A percentile compares a stretch with the other conserved stretches of the same genome.
These are phyloP conservation scores for Blennius ocellaris DNA, from an alignment of 2,113 vertebrate genomes.

Conservation along the genomic window DNA sequence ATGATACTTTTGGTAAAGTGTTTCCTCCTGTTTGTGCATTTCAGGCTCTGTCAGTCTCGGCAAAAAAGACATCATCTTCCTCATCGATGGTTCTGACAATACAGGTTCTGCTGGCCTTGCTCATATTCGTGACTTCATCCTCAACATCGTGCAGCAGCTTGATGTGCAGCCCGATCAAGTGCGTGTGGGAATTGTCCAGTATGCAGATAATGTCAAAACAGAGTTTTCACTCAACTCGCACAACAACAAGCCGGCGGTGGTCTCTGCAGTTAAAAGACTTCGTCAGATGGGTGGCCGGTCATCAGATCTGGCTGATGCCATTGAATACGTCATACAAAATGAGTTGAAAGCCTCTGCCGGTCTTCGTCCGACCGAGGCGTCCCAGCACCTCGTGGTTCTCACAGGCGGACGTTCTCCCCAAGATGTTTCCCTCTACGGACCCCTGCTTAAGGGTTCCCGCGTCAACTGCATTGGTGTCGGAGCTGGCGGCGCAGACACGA, in stretches of 20 bases:
- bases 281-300: slow-evolving; percentile 88
- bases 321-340: slow-evolving; percentile 86
- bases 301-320: slow-evolving; percentile 86
- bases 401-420: slow-evolving; percentile 90
- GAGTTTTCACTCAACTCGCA: slow-evolving; percentile 90
- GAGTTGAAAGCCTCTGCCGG: slow-evolving; percentile 88
- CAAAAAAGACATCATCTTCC: slow-evolving; percentile 92
- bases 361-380: slow-evolving; percentile 87
- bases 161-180: slow-evolving; percentile 88
- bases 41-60: slow-evolving; percentile 77
- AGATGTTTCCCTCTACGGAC: slow-evolving; percentile 83
- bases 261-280: slow-evolving; percentile 87
- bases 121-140: slow-evolving; percentile 93
- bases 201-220: slow-evolving; percentile 83
- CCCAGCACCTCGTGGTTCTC: slow-evolving; percentile 92
- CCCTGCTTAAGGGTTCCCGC: slow-evolving; percentile 73
- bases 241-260: slow-evolving; percentile 80
- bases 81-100: slow-evolving; percentile 91
- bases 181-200: slow-evolving; percentile 89
- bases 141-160: slow-evolving; percentile 87
- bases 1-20: too few species aligned
- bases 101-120: slow-evolving; percentile 80
- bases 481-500: slow-evolving; percentile 78
- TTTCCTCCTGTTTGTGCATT: slow-evolving; percentile 39
- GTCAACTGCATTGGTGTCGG: slow-evolving; percentile 90